Conservation (phyloP, 1,140 invertebrate species). For the Drosophila lini region DNA sequence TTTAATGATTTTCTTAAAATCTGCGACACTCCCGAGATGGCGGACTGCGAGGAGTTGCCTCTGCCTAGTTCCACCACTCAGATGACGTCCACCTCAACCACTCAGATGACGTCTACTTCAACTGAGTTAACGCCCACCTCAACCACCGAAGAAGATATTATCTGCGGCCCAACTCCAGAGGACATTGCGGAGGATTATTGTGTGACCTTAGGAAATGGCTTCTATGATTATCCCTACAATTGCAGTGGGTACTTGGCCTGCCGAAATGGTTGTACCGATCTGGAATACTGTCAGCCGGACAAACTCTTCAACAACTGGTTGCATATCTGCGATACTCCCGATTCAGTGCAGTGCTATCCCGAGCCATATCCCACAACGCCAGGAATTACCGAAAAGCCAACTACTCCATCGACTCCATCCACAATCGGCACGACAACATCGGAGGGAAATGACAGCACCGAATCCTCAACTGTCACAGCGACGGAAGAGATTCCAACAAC, state of each 20-base stretch:
- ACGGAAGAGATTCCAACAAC: slow-evolving; percentile 26
- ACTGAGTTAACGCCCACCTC: not conserved
- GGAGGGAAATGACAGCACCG: slow-evolving; percentile 12
- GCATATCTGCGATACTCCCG: slow-evolving; percentile 67
- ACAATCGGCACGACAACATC: slow-evolving; percentile 22
- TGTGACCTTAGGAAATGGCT: slow-evolving; percentile 47
- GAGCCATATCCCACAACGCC: slow-evolving; percentile 42
- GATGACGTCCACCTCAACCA: slow-evolving; percentile 9
- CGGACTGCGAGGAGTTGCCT: slow-evolving; percentile 56
- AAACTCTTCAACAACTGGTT: slow-evolving; percentile 57
- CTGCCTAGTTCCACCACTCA: slow-evolving; percentile 44
- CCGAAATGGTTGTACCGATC: slow-evolving; percentile 56
- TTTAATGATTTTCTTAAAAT: slow-evolving; percentile 55
- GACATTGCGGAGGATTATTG: slow-evolving; percentile 48
- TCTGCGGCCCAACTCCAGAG: slow-evolving; percentile 41
- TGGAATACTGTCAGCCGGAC: slow-evolving; percentile 58
- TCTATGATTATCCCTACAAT: slow-evolving; percentile 62
- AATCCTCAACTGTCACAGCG: slow-evolving; percentile 11
- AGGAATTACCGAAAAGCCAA: slow-evolving; percentile 11
- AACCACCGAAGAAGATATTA: slow-evolving; percentile 26
- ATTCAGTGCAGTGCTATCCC: slow-evolving; percentile 51
- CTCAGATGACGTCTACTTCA: slow-evolving; percentile 10
- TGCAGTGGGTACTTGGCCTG: slow-evolving; percentile 61
- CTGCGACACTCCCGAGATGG: slow-evolving; percentile 71
- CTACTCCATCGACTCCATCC: slow-evolving; percentile 2